Evolutionary conservation across 2,888 invertebrate genomes (phyloP), one percentile per base, ranked within the genome.

Genomic region (Ennomos quercinarius): DNA sequence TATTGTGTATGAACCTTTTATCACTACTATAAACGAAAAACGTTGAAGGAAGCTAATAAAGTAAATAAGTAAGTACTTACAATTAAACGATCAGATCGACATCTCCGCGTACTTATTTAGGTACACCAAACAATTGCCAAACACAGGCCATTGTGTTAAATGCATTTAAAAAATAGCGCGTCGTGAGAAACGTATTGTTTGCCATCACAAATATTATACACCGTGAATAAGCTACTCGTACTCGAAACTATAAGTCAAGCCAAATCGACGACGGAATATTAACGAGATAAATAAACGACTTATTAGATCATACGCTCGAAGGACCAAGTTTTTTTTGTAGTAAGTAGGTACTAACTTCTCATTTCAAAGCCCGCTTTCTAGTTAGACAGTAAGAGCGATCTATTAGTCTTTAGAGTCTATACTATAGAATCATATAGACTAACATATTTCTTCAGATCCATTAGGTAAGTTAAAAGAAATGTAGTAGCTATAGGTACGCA

Each of bases 71-170:
- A n/a, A n/a, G n/a, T n/a, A n/a, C n/a, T n/a, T n/a, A 55, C 47
- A 80, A 76, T 75, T 74, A 77, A 70, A 62, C 69, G 76, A 76
- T 79, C 74, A 73, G 76, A 82, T 80, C 77, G 70, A 70, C 70
- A 79, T 78, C 74, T 74, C 55, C 72, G 63, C 67, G 70, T 71
- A 65, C 56, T 61, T 63, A 73, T 57, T 60, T 72, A n/a, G n/a
- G n/a, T n/a, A 75, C 61, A 64, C 66, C 64, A 77, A 83, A 83
- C 84, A 84, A 87, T 88, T 87, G 81, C 84, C 77, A 80, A 85
- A 87, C 74, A 67, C 66, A 55, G 59, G 39, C 80, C 69, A 87
- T 88, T 88, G 87, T 87, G 63, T 77, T 73, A 61, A 64, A 63
- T 57, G 64, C 63, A 72, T 73, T 70, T 74, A 78, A 80, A 82